Evolutionary conservation across 2,113 vertebrate species (phyloP), one percentile per base, ranked within the genome.

Genomic region (Stigmatopora nigra): DNA sequence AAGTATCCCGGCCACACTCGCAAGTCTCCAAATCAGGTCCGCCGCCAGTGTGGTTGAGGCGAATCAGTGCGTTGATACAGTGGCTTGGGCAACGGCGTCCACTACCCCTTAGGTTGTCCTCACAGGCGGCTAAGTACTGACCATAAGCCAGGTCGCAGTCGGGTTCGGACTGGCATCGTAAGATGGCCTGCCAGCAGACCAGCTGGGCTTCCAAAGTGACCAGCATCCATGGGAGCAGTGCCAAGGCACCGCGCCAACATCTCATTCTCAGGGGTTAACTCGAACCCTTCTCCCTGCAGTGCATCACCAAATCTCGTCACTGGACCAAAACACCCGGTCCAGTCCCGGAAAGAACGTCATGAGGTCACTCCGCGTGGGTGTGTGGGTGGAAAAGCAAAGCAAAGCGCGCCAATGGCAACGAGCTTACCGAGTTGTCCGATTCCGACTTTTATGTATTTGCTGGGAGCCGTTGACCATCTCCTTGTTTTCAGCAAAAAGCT

Each of bases 21-120:
- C 91, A 92, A 31, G 61, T 89, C 84, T 92, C 91, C 82, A 92
- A 79, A 31, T 82, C 84, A 0, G 89, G 88, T 36, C 92, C 91
- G 53, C 56, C 80, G 47, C 78, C 75, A 25, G 90, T 92, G 80
- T 87, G 84, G 45, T 92, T 93, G 8, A 92, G 88, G 5, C 89
- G 52, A 36, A 89, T 87, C 2, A 92, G 80, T 2, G 91, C 89
- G 59, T 84, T 87, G 72, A 91, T 86, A 73, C 91, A 91, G 82
- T 92, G 91, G 75, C 91, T 92, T 2, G 92, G 91, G 36, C 91
- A 92, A 44, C 89, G 88, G 3, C 78, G 76, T 45, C 86, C 64
- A 3, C 70, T 75, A 0, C 86, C 90, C 3, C 78, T 58, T 57
- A 91, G 73, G 77, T 84, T 89, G 0, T 86, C 88, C 1, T 90